Base-by-base conservation (phyloP, 2,888 invertebrate genomes). In the Lasioglossum zephyrum region DNA sequence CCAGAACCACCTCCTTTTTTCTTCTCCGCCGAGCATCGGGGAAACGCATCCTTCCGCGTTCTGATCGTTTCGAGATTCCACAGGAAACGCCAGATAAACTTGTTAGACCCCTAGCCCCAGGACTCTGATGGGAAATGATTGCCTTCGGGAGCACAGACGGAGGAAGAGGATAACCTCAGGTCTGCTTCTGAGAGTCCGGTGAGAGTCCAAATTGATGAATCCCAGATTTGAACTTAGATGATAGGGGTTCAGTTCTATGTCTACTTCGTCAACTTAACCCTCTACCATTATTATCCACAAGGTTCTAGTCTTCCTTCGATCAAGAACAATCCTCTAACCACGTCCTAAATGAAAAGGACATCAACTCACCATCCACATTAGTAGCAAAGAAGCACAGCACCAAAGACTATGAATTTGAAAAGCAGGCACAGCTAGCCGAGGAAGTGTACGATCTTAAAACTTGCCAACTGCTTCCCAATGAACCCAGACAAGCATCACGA, bases 21-120 rank as follows among this genome's bases (percentile, higher is more conserved):
- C 26, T 26, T n/a, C 49, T 18, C 18, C 18, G 22, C 26, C 49
- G 66, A 57, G 70, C 57, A 79, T 69, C 73, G 57, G 66, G 79
- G 63, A 31, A 63, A 63, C 63, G 78, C 77, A 72, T 49, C 70
- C 53, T 81, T 73, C 60, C 73, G 44, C 80, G 41, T 26, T 77
- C 73, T 31, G 63, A 63, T 31, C 63, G 9, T n/a, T 11, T 11
- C n/a, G 57, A 57, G 57, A 57, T 57, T 57, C n/a, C 57, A 11
- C 57, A n/a, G 57, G 11, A 57, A 57, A 57, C 57, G 57, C 57
- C 11, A n/a, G 57, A 57, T 57, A 57, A 57, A n/a, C 57, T 57
- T n/a, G 57, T 57, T 57, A 57, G 57, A 57, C 11, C 57, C 9
- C 4, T 4, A n/a, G 57, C 57, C 57, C n/a, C 9, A 4, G n/a